These are phyloP conservation scores for Amphiura filiformis DNA, from an alignment of 35 echinoderm and acorn worm genomes.

Conservation along the genomic window DNA sequence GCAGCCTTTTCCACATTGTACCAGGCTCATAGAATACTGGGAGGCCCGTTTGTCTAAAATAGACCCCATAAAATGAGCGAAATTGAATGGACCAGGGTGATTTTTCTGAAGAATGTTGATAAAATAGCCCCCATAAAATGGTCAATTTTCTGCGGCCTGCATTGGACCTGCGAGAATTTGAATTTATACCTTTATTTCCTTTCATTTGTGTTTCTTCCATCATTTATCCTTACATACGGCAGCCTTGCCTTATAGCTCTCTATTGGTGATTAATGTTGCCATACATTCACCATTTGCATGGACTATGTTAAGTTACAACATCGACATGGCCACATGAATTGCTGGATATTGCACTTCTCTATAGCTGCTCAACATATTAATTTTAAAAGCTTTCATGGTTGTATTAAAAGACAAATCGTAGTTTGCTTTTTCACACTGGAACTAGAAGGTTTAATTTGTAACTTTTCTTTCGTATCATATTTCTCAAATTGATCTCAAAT, in stretches of 20 bases:
- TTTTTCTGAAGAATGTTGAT: too few relatives aligned
- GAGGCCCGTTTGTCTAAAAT: too few relatives aligned
- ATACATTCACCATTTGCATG: not conserved
- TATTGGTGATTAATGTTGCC: not conserved
- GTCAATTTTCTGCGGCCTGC: not conserved
- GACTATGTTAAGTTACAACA: not conserved
- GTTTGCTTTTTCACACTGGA: not conserved
- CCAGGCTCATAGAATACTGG: too few relatives aligned
- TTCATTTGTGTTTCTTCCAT: not conserved
- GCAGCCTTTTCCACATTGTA: too few relatives aligned
- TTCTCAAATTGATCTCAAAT: not conserved
- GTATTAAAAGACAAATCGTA: too few relatives aligned
- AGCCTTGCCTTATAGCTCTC: too few relatives aligned
- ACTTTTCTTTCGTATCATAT: not conserved
- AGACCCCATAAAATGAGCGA: too few relatives aligned
- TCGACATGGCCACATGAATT: not conserved
- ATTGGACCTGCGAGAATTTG: too few relatives aligned
- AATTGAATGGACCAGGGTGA: too few relatives aligned
- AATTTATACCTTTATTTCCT: too few relatives aligned
- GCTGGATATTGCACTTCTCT: not conserved
- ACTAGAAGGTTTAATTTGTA: not conserved
- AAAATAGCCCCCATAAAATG: not conserved
- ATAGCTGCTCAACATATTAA: not conserved
- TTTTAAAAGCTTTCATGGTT: too few relatives aligned
- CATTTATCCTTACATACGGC: not conserved